These are phyloP conservation scores for Drosophila recens DNA, from an alignment of 2,888 invertebrate genomes.

Conservation along the genomic window DNA sequence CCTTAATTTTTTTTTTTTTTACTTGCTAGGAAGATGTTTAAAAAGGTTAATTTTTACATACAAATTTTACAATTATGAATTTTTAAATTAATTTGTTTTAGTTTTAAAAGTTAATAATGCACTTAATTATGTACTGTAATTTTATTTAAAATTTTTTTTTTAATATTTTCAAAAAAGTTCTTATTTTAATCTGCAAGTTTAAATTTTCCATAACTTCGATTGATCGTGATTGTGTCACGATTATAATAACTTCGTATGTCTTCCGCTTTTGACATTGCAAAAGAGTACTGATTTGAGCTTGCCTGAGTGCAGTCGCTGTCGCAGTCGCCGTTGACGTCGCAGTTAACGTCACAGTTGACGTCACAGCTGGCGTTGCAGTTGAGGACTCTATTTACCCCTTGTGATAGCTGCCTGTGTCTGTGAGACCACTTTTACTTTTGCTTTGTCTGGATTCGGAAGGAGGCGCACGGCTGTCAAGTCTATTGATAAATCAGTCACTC, in stretches of 20 bases:
- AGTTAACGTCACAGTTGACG: constrained; percentile 6
- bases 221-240: background rate
- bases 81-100: background rate
- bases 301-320: background rate
- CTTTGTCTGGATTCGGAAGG: constrained; percentile 37
- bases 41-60: background rate
- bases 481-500: constrained; percentile 17
- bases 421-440: constrained; percentile 63
- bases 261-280: background rate
- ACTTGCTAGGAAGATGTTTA: background rate
- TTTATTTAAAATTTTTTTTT: background rate
- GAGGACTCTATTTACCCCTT: constrained; percentile 25
- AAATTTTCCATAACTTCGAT: background rate
- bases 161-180: background rate
- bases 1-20: background rate
- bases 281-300: background rate
- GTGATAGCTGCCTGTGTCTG: constrained; percentile 12
- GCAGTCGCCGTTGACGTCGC: background rate
- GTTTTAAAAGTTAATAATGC: background rate
- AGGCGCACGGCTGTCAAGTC: constrained; percentile 58
- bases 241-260: background rate
- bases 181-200: background rate
- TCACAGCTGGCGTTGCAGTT: constrained; percentile 1
- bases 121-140: too few relatives aligned
- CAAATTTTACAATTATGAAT: background rate